Evolutionary conservation across 2,113 vertebrate species (phyloP).

Genomic region (Thunnus maccoyii): DNA sequence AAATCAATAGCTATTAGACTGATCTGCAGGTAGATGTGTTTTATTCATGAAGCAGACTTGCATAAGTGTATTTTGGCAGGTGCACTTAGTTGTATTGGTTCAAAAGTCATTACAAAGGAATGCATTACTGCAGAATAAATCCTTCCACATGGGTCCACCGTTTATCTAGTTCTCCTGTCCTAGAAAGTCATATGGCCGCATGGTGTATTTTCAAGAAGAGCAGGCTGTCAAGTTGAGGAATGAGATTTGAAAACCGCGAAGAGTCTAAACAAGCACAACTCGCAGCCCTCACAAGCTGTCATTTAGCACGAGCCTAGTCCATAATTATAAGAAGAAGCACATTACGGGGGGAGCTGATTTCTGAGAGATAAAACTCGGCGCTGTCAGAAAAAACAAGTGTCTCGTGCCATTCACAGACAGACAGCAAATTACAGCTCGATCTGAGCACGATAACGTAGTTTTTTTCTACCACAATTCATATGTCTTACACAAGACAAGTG

Average conservation of each 20-base stretch:
- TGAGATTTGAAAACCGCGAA: slow-evolving; percentile 65
- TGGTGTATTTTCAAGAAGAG: slow-evolving; percentile 12
- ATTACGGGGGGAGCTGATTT: slow-evolving; percentile 2
- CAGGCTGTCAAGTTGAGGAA: slow-evolving; percentile 42
- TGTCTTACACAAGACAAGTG: slow-evolving; percentile 15
- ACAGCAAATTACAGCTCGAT: slow-evolving; percentile 45
- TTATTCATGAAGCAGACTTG: slow-evolving; percentile 19
- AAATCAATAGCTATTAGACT: slow-evolving; percentile 29
- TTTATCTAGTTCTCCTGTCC: slow-evolving; percentile 7
- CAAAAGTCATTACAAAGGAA: neutral
- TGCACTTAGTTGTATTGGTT: slow-evolving; percentile 33
- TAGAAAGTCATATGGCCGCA: slow-evolving; percentile 12
- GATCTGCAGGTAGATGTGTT: slow-evolving; percentile 7
- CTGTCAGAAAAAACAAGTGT: slow-evolving; percentile 31
- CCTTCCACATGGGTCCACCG: neutral
- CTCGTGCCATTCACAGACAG: slow-evolving; percentile 26
- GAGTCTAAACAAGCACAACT: slow-evolving; percentile 56
- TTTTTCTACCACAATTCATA: neutral
- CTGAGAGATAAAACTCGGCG: neutral
- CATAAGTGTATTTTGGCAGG: slow-evolving; percentile 3
- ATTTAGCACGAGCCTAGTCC: slow-evolving; percentile 54
- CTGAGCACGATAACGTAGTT: neutral
- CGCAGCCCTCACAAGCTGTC: slow-evolving; percentile 53
- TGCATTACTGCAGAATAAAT: slow-evolving; percentile 11
- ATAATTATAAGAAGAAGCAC: slow-evolving; percentile 62